phyloP scores from a whole-genome alignment of 1,140 invertebrate species.

The Penaeus indicus region DNA sequence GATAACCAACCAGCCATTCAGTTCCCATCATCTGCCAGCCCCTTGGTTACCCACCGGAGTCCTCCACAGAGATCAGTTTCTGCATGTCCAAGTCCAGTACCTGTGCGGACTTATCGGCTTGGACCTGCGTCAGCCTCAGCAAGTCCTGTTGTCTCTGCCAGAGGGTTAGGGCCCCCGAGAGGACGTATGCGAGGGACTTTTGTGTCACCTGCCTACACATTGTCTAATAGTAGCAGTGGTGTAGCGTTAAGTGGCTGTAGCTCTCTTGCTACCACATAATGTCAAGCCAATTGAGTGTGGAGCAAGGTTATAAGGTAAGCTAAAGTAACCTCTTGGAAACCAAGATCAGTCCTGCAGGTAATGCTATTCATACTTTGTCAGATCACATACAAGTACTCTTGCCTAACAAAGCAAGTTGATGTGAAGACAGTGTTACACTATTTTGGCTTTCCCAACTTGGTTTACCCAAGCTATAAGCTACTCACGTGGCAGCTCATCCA shows the following conservation, averaged over 20 bases:
- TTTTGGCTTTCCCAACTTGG: too few species aligned
- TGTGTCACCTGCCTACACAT: not conserved
- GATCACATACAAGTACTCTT: too few species aligned
- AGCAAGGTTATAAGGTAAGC: too few species aligned
- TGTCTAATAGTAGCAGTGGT: not conserved
- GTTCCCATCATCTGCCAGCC: not conserved
- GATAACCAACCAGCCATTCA: slow-evolving; percentile 33
- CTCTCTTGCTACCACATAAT: not conserved
- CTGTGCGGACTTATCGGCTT: slow-evolving; percentile 44
- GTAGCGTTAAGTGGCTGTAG: slow-evolving; percentile 7
- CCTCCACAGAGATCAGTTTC: slow-evolving; percentile 40
- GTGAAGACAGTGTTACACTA: too few species aligned
- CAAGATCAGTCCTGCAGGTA: too few species aligned
- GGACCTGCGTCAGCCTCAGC: slow-evolving; percentile 47
- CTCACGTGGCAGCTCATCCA: too few species aligned
- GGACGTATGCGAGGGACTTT: not conserved
- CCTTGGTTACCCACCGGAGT: not conserved
- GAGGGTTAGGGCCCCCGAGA: not conserved
- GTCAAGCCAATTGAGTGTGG: too few species aligned
- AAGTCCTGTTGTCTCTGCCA: slow-evolving; percentile 41
- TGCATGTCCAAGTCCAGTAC: slow-evolving; percentile 50
- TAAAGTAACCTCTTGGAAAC: too few species aligned
- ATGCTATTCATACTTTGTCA: too few species aligned
- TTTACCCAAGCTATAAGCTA: too few species aligned
- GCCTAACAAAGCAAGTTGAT: too few species aligned